Percentiles rank a stretch among this genome's conserved stretches.
Conservation (phyloP, 1,140 invertebrate genomes). For the Lasaia peninsularis region DNA sequence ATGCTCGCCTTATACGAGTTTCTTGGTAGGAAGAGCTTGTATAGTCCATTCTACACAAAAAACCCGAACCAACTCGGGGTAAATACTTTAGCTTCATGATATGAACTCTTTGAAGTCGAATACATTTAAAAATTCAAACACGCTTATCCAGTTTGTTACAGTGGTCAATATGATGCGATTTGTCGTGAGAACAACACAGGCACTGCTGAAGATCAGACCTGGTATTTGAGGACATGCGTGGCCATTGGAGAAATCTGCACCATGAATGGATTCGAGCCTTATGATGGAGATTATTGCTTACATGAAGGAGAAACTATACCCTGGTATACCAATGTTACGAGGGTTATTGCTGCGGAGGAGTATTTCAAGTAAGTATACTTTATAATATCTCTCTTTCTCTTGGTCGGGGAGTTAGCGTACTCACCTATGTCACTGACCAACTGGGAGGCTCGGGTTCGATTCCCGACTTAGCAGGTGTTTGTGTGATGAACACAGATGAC, state of each 20-base stretch:
- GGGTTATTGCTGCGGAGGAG: constrained; percentile 77
- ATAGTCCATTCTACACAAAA: too few species aligned
- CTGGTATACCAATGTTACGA: constrained; percentile 62
- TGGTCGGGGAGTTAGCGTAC: too few species aligned
- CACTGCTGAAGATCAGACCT: constrained; percentile 48
- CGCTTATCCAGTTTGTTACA: constrained; percentile 75
- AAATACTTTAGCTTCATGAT: too few species aligned
- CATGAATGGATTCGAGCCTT: constrained; percentile 43
- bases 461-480: too few species aligned
- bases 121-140: background rate
- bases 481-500: too few species aligned
- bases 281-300: constrained; percentile 67
- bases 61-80: too few species aligned
- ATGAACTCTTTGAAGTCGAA: too few species aligned
- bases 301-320: constrained; percentile 37
- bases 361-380: constrained; percentile 77
- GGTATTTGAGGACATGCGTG: constrained; percentile 74
- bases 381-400: too few species aligned
- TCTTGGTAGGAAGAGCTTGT: too few species aligned
- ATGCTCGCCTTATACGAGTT: too few species aligned
- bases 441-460: too few species aligned
- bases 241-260: constrained; percentile 71
- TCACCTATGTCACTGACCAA: too few species aligned
- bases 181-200: constrained; percentile 66
- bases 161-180: constrained; percentile 63